phyloP scores from a whole-genome alignment of 2,113 vertebrate genomes.

The Pardalotus punctatus region DNA sequence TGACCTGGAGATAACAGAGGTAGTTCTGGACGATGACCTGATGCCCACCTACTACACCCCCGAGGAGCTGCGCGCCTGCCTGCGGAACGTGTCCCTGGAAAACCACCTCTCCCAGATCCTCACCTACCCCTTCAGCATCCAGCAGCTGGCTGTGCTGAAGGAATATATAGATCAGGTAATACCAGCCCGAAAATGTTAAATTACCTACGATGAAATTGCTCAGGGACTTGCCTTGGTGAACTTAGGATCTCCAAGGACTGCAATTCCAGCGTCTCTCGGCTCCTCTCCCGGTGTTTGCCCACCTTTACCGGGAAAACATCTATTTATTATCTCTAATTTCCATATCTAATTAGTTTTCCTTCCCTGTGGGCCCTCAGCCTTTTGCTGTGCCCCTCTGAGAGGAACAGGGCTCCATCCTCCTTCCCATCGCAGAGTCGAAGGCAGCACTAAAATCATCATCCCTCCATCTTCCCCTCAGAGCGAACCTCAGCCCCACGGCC shows the following conservation, averaged over 20 bases:
- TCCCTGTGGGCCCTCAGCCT: not conserved
- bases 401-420: not conserved
- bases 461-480: not conserved
- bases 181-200: not conserved
- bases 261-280: not conserved
- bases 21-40: rapidly evolving
- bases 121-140: slow-evolving; percentile 27
- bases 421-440: not conserved
- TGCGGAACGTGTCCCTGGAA: not conserved
- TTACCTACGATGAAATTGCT: not conserved
- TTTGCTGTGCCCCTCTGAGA: not conserved
- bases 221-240: not conserved
- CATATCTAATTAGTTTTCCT: not conserved
- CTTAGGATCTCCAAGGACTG: not conserved
- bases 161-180: slow-evolving; percentile 57
- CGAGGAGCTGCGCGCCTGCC: slow-evolving; percentile 41
- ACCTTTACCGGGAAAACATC: not conserved
- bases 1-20: not conserved
- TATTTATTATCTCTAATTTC: not conserved
- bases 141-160: slow-evolving; percentile 63
- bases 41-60: not conserved
- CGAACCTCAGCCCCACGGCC: not conserved
- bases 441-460: not conserved
- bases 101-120: not conserved
- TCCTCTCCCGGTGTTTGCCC: not conserved